Conservation (phyloP, 2,888 invertebrate genomes). For the Gastrophysa polygoni region DNA sequence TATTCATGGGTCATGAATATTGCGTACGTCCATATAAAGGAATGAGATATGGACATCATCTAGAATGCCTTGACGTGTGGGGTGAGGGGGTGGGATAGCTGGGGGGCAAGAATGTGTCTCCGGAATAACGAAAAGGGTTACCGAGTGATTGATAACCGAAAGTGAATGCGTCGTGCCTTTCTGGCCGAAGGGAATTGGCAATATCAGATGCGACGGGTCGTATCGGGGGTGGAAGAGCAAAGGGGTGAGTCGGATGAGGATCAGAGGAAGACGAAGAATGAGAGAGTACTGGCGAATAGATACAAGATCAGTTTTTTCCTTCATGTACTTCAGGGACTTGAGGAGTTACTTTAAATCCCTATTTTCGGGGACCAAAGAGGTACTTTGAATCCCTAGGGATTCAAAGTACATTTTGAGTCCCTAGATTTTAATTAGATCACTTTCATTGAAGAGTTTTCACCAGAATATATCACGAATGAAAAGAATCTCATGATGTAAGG, state of each 20-base stretch:
- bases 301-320: too few species aligned
- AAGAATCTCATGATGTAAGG: too few species aligned
- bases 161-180: constrained; percentile 38
- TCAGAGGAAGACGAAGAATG: neutral
- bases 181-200: constrained; percentile 39
- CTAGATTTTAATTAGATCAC: too few species aligned
- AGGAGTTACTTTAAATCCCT: too few species aligned
- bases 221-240: neutral
- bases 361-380: too few species aligned
- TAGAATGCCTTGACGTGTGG: constrained; percentile 37
- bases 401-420: too few species aligned
- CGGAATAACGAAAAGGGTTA: constrained; percentile 40
- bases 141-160: constrained; percentile 41
- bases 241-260: constrained; percentile 2
- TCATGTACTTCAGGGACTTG: too few species aligned
- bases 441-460: too few species aligned
- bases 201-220: constrained; percentile 33
- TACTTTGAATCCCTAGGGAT: too few species aligned
- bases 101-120: constrained; percentile 38
- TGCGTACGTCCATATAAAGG: constrained; percentile 41
- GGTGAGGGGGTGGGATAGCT: constrained; percentile 19
- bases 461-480: too few species aligned
- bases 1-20: constrained; percentile 43
- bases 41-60: constrained; percentile 43
- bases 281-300: too few species aligned